Base-by-base conservation (phyloP, 2,888 invertebrate genomes). In the Habroteleia sp. region DNA sequence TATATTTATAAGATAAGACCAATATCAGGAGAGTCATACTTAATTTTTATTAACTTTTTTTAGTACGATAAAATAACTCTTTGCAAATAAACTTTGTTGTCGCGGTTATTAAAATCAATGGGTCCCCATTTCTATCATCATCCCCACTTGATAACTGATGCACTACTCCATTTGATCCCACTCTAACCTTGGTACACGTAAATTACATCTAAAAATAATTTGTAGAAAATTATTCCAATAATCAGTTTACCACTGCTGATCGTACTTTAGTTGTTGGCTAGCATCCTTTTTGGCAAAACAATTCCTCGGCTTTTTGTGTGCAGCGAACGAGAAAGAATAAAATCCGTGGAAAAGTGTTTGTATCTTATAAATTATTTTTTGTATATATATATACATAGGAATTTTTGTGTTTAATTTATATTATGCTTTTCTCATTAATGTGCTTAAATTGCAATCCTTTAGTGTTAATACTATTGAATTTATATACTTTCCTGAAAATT, bases 131-230 rank as follows among this genome's bases (percentile, higher is more conserved):
- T 25, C 16, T 10, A 17, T 10, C 27, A 42, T 44, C 31, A 54
- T 48, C 65, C 73, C 71, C 63, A 48, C 63, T 25, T 33, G 25
- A 14, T 69, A 16, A 33, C 20, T 10, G 27, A 50, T 72, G 50
- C 63, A 63, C 73, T 52, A 60, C 58, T 25, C 33, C 14, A 20
- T 31, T 68, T 16, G 5, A 33, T 71, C 56, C 84, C 78, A 79
- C 80, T 78, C 73, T 48, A 78, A 77, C 79, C 75, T 76, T 62
- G 66, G 75, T 63, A 50, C 79, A 81, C 81, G 69, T 76, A 74
- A 77, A 81, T n/a, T n/a, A 76, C 72, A 78, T 85, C 82, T 85
- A 85, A 84, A 86, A 84, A 81, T 83, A 80, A 82, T 81, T 83
- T 74, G 83, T 62, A 80, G 81, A 79, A 79, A 80, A 79, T 84